These are phyloP conservation scores for Aselliscus stoliczkanus DNA, from an alignment of 2,797 vertebrate genomes.

Conservation along the genomic window DNA sequence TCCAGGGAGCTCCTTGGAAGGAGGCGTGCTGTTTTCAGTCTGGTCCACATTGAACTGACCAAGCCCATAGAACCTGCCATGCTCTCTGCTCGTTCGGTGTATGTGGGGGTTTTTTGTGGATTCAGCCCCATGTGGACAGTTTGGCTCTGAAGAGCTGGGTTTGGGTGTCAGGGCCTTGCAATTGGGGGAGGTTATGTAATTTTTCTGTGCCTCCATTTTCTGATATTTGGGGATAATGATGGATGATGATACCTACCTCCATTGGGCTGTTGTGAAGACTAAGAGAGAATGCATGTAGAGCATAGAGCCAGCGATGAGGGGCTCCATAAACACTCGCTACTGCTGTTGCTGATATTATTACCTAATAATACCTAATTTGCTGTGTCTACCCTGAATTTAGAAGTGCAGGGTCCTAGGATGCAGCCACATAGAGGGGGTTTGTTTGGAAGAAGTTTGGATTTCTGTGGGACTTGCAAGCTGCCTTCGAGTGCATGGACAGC, in stretches of 20 bases:
- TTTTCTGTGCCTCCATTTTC: background rate
- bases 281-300: background rate
- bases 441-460: background rate
- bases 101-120: background rate
- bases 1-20: slow-evolving; percentile 5
- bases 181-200: background rate
- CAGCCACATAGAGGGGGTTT: background rate
- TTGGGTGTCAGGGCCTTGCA: background rate
- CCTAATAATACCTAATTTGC: background rate
- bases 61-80: fast-evolving
- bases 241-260: background rate
- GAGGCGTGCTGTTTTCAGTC: background rate
- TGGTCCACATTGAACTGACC: background rate
- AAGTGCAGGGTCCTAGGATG: background rate
- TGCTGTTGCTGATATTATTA: background rate
- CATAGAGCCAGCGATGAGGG: fast-evolving
- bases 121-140: background rate
- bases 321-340: no score
- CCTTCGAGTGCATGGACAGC: background rate
- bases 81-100: background rate
- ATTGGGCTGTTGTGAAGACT: background rate
- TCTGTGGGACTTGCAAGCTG: background rate
- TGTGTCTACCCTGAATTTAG: background rate
- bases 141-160: background rate
- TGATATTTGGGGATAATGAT: background rate